Conservation (phyloP, 2,888 invertebrate species). For the Polydrusus cervinus region DNA sequence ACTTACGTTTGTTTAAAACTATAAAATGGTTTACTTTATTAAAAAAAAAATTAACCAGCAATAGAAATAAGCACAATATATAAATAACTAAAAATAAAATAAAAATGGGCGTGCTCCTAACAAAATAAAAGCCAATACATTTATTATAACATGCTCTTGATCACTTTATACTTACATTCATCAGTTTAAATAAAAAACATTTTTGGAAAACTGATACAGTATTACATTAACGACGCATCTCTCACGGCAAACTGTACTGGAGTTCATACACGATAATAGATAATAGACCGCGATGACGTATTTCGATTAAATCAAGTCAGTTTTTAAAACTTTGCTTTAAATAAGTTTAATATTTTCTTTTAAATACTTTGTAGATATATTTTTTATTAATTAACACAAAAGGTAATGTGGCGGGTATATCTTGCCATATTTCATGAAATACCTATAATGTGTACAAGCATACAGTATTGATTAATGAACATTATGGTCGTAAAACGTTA, state of each 20-base stretch:
- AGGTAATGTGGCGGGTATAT: not conserved
- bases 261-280: conserved; percentile 12
- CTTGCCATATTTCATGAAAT: not conserved
- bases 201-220: conserved; percentile 52
- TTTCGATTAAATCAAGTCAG: conserved; percentile 33
- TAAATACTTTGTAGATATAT: not conserved
- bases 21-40: no score
- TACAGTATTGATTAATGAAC: conserved; percentile 5
- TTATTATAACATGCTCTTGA: not conserved
- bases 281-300: conserved; percentile 36
- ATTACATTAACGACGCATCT: conserved; percentile 54
- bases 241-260: conserved; percentile 30
- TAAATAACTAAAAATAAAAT: no score
- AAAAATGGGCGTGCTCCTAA: conserved; percentile 43
- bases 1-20: no score
- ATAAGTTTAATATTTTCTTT: not conserved
- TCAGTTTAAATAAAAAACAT: conserved; percentile 61
- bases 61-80: no score
- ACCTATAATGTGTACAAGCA: no score
- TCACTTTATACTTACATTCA: conserved; percentile 61
- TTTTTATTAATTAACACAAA: not conserved
- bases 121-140: no score
- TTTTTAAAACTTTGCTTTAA: not conserved
- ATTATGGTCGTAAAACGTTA: not conserved
- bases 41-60: no score